phyloP scores from a whole-genome alignment of 2,113 vertebrate genomes.

The Chloropsis hardwickii region DNA sequence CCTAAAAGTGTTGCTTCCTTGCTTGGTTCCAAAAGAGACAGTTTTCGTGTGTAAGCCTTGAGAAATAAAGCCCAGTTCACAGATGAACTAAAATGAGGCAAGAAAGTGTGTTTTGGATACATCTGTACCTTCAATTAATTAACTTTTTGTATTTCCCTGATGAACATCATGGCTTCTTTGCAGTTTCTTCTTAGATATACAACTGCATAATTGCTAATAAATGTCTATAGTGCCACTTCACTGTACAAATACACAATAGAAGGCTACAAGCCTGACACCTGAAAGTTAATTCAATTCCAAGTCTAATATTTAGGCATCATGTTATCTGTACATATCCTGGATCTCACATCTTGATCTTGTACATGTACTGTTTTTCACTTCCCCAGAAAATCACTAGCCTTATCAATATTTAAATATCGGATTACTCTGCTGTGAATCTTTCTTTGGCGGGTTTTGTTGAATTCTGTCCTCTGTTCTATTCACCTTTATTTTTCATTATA shows the following conservation, averaged over 20 bases:
- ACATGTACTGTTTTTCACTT: not conserved
- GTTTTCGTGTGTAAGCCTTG: not conserved
- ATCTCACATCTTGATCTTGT: not conserved
- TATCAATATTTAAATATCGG: not conserved
- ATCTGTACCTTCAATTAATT: not conserved
- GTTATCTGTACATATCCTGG: not conserved
- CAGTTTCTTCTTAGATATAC: not conserved
- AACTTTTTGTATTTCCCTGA: not conserved
- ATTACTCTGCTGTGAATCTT: not conserved
- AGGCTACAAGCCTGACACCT: not conserved
- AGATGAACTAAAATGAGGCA: not conserved
- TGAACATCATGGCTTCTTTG: not conserved
- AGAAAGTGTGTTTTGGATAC: not conserved
- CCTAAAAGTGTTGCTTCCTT: not conserved
- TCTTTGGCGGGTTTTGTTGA: not conserved
- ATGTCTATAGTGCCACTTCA: not conserved
- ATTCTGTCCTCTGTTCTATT: not conserved
- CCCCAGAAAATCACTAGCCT: not conserved
- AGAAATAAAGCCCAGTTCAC: not conserved
- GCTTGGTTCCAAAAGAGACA: not conserved
- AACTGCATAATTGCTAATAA: not conserved
- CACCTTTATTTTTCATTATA: not conserved
- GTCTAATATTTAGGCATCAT: not conserved
- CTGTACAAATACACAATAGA: not conserved
- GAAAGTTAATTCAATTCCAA: not conserved